Evolutionary conservation across 2,888 invertebrate species (phyloP), one percentile per base, ranked within the genome.

Genomic region (Azorinus chamasolen): DNA sequence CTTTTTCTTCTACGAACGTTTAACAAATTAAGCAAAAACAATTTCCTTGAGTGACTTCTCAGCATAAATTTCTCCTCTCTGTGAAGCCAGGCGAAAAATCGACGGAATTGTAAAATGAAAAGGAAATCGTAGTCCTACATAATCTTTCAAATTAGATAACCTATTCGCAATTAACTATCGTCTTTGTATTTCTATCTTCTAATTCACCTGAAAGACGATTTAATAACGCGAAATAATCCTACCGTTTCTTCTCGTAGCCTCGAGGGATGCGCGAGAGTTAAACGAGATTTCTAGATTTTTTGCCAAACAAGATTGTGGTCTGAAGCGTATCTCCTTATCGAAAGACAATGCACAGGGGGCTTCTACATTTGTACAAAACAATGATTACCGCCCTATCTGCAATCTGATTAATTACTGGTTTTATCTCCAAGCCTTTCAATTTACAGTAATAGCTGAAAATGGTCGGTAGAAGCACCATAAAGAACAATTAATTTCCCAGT

Each of bases 141-240:
- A 77, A 72, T 77, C 63, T 77, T 62, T 48, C 62, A 72, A 78
- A 78, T 73, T 69, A 61, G 65, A 78, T 69, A 64, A 69, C 46
- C 51, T 51, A 57, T 57, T 68, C 32, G 24, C 73, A 69, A 73
- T 78, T 78, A 69, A 57, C 64, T 69, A 54, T 68, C 55, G 14
- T 63, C 72, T 64, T 72, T 78, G 63, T 59, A 70, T 72, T 69
- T 58, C 62, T 43, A 69, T 32, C 22, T 51, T 43, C 53, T 37
- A 43, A 55, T 59, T 63, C 63, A 73, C 59, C 72, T 73, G 78
- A 72, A 78, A 69, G 41, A 68, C 55, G 57, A 78, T 46, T 62
- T 58, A 55, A 59, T 64, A 59, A 55, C 25, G 45, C 39, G 25
- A 57, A 69, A 68, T 59, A 73, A 64, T 46, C 32, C 55, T 41